A percentile compares a stretch with the other conserved stretches of the same genome.
phyloP scores from a whole-genome alignment of 2,113 vertebrate species.

The Crocuta crocuta region DNA sequence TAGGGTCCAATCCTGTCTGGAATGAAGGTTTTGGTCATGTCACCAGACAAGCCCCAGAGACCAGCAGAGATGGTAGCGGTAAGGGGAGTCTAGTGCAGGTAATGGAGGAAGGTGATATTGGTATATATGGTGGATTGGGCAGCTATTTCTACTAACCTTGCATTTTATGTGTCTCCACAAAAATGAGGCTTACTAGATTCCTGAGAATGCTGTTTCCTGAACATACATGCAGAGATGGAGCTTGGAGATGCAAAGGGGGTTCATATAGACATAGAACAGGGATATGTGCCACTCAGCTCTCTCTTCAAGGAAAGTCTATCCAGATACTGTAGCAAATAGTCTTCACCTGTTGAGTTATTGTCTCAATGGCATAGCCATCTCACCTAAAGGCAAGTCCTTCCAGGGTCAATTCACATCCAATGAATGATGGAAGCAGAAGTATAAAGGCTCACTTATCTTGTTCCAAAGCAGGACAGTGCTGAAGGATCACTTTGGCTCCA shows the following conservation, averaged over 20 bases:
- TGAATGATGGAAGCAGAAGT: neutral
- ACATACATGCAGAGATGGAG: neutral
- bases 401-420: neutral
- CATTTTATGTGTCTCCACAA: neutral
- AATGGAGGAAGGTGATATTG: neutral
- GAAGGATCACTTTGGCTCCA: neutral
- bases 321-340: neutral
- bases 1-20: neutral
- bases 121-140: rapidly evolving
- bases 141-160: neutral
- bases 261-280: neutral
- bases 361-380: neutral
- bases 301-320: neutral
- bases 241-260: neutral
- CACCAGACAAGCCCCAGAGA: too few relatives aligned
- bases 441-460: neutral
- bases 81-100: too few relatives aligned
- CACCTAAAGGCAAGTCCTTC: neutral
- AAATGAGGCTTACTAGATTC: neutral
- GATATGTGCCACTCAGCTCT: neutral
- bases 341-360: neutral
- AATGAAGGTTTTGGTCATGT: neutral
- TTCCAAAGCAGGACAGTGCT: neutral
- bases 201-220: neutral
- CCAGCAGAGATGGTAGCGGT: neutral